Evolutionary conservation across 2,113 vertebrate genomes (phyloP), one percentile per base, ranked within the genome.

Genomic region (Campylomormyrus numenius): DNA sequence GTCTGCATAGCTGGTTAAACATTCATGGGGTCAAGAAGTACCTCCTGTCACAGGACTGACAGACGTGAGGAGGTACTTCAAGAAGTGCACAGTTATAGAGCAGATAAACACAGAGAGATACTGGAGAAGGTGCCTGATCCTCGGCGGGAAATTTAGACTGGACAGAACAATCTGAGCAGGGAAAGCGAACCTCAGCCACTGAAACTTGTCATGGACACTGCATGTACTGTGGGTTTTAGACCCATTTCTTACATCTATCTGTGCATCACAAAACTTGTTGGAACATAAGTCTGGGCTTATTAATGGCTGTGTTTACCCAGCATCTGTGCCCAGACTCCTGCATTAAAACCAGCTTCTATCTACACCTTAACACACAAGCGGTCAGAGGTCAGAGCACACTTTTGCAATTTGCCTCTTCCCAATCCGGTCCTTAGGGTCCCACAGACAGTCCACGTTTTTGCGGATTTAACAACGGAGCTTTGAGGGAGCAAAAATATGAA

Each of bases 81-180:
- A 95, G 91, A 93, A 93, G 92, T 91, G 91, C 94, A 93, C 94
- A 95, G 95, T 95, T 94, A 94, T 91, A 91, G 91, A 91, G 87
- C 89, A 66, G 35, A 35, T 87, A 92, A 89, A 85, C 17, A 89
- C 66, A 70, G 84, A 90, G 56, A 87, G 88, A 91, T 87, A 90
- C 90, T 89, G 90, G 83, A 53, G 83, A 86, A 77, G 87, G 50
- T 88, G 89, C 85, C 89, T 70, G 91, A 92, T 91, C 91, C 92
- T 91, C 8, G 8, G 39, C 39, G 85, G 24, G 46, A 48, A 39
- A 50, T 35, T 62, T 17, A n/a, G 13, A n/a, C 62, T 62, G 62
- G 45, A 46, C 13, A 58, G 62, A 48, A 31, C 39, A 35, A 27
- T 21, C 35, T 3, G 39, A 46, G 46, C 42, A 49, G 42, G 24